phyloP scores from a whole-genome alignment of 2,888 invertebrate species.

The Melanotus villosus region DNA sequence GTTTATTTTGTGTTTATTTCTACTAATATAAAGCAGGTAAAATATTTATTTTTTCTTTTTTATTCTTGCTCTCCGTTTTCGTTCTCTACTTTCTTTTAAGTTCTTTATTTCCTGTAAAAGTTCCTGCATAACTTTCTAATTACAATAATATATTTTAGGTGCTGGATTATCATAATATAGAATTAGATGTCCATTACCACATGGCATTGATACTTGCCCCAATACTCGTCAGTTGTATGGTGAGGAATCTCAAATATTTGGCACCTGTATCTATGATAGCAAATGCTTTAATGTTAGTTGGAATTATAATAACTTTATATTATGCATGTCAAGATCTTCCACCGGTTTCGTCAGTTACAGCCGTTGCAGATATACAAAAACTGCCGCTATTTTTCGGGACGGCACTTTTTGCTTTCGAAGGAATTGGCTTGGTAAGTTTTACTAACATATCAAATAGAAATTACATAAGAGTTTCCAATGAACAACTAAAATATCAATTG shows the following conservation, averaged over 20 bases:
- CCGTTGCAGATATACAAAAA: slow-evolving; percentile 73
- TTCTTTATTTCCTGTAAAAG: too few species aligned
- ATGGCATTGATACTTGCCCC: slow-evolving; percentile 83
- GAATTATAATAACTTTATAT: slow-evolving; percentile 84
- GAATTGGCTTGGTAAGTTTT: slow-evolving; percentile 88
- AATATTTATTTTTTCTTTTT: too few species aligned
- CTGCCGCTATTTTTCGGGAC: slow-evolving; percentile 96
- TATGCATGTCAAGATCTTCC: slow-evolving; percentile 83
- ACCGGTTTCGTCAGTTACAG: slow-evolving; percentile 72
- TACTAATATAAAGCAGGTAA: slow-evolving; percentile 84
- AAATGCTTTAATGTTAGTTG: slow-evolving; percentile 82
- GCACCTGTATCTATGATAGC: slow-evolving; percentile 86
- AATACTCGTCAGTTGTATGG: slow-evolving; percentile 80
- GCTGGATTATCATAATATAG: slow-evolving; percentile 76
- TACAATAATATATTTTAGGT: slow-evolving; percentile 33
- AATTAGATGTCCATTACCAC: slow-evolving; percentile 79
- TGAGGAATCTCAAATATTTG: slow-evolving; percentile 82
- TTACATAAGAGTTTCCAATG: too few species aligned
- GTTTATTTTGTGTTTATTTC: slow-evolving; percentile 97
- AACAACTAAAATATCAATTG: too few species aligned
- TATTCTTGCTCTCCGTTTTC: too few species aligned
- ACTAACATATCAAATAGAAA: too few species aligned
- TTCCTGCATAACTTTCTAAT: not conserved
- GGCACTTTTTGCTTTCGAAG: slow-evolving; percentile 96
- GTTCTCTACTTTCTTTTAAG: too few species aligned